These are phyloP conservation scores for Hedychridium roseum DNA, from an alignment of 2,888 invertebrate species.

Conservation along the genomic window DNA sequence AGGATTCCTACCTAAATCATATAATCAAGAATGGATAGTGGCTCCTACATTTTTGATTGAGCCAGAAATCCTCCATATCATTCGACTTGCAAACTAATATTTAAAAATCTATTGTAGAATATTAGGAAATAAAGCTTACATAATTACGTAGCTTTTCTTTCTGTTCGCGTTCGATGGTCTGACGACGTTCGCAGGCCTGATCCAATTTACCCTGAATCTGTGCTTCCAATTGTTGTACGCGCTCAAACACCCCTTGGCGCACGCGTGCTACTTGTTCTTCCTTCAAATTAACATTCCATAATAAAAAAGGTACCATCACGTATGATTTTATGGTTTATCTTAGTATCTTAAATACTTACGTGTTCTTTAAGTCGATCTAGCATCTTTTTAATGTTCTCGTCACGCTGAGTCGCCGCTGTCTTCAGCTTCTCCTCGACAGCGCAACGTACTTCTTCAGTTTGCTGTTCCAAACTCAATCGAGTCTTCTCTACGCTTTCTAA, in stretches of 20 bases:
- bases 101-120: too few species aligned
- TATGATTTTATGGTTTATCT: slow-evolving; percentile 4
- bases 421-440: slow-evolving; percentile 89
- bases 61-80: too few species aligned
- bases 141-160: slow-evolving; percentile 80
- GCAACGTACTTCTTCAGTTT: slow-evolving; percentile 84
- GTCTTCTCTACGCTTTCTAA: slow-evolving; percentile 69
- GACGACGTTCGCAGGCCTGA: slow-evolving; percentile 76
- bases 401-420: slow-evolving; percentile 86
- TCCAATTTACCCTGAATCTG: slow-evolving; percentile 76
- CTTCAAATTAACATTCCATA: slow-evolving; percentile 60
- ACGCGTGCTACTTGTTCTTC: slow-evolving; percentile 80
- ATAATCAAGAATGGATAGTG: too few species aligned
- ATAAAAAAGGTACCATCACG: slow-evolving; percentile 3
- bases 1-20: too few species aligned
- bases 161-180: slow-evolving; percentile 78
- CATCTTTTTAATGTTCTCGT: slow-evolving; percentile 91
- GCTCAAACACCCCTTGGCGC: slow-evolving; percentile 73
- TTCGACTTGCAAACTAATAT: too few species aligned
- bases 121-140: slow-evolving; percentile 75
- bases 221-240: slow-evolving; percentile 74
- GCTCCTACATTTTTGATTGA: too few species aligned
- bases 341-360: slow-evolving; percentile 69
- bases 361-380: slow-evolving; percentile 90
- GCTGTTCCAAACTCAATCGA: slow-evolving; percentile 82